Evolutionary conservation across 2,797 vertebrate species (phyloP), one percentile per base, ranked within the genome.

Genomic region (Anguilla pacifica): DNA sequence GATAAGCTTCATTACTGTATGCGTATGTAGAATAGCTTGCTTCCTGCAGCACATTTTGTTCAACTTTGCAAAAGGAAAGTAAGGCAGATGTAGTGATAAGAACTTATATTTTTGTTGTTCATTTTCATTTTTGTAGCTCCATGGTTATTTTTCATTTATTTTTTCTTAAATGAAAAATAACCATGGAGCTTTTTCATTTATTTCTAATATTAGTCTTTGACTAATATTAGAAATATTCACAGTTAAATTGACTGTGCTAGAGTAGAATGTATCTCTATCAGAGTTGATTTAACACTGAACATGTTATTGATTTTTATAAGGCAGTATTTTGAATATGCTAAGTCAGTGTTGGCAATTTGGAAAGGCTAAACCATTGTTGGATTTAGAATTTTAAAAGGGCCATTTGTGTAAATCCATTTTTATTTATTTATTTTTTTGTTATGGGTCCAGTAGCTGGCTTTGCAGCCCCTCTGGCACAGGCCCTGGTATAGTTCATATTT

Each of bases 401-500:
- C 15, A 79, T 74, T 39, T 74, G 35, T 39, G 3, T 35, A 11
- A 31, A 39, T 74, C 72, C 13, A 15, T 6, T 72, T 39, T 15
- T 19, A 46, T 46, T 46, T 46, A 6, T 46, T 46, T 46, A 46
- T 46, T 46, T 46, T 49, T 82, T 25, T 22, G 46, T 46, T 82
- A 10, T 22, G 17, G 43, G 22, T 51, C 43, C 25, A 82, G 79
- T 51, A 25, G 43, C 43, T 82, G 79, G 6, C 43, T 46, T 51
- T 82, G 79, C 25, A 2, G 22, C 74, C 39, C 74, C 15, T 19
- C 25, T 82, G 79, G 46, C 79, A 51, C 6, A 49, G 79, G 22
- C 5, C 28, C 46, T 51, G 46, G 79, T 79, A 43, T 39, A 79
- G 74, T 82, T 82, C 79, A 82, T 82, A 49, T 82, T 82, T 82